Conservation (phyloP, 2,113 vertebrate genomes). For the Myodes glareolus region DNA sequence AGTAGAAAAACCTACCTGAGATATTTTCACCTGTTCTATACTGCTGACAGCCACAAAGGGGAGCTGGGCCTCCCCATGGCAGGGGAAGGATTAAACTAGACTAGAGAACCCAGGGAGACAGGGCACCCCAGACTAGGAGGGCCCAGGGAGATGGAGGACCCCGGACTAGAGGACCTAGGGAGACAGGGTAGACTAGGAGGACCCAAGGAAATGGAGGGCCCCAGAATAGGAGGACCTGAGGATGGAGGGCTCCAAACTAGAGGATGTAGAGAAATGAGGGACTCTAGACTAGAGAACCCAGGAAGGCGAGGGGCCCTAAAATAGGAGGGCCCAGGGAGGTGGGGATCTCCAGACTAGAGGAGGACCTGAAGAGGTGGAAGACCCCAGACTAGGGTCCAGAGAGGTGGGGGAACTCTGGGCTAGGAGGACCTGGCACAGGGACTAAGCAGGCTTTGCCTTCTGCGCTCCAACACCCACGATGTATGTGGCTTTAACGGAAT, state of each 20-base stretch:
- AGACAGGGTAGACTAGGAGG: not conserved
- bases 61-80: not conserved
- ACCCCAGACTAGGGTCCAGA: not conserved
- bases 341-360: not conserved
- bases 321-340: not conserved
- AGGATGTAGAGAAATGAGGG: not conserved
- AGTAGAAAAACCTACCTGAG: conserved; percentile 61
- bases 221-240: not conserved
- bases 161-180: not conserved
- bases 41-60: conserved; percentile 57
- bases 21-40: conserved; percentile 14
- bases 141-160: not conserved
- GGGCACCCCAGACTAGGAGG: not conserved
- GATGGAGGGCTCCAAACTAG: not conserved
- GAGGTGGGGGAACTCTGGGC: not conserved
- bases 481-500: not conserved
- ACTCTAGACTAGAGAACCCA: not conserved
- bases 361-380: not conserved
- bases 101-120: not conserved
- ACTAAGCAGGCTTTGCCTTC: not conserved
- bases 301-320: not conserved
- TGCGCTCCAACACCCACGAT: not conserved
- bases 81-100: not conserved
- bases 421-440: not conserved
- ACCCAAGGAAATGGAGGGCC: no score